Evolutionary conservation across 2,113 vertebrate species (phyloP).

Genomic region (Anser cygnoides): DNA sequence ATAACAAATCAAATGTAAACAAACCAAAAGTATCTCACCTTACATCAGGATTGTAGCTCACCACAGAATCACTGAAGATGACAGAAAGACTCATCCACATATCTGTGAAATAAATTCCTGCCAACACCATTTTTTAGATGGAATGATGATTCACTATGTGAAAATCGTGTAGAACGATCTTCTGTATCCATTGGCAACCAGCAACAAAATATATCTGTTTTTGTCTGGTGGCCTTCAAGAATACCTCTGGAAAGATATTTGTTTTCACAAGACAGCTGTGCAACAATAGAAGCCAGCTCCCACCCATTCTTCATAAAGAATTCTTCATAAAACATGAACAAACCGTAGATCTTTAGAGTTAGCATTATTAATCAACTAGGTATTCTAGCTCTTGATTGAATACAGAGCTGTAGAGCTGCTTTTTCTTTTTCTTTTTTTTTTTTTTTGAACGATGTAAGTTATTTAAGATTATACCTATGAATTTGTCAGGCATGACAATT

Average conservation of each 20-base stretch:
- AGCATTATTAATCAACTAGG: background rate
- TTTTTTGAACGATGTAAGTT: background rate
- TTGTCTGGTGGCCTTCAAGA: slow-evolving; percentile 57
- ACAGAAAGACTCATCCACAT: background rate
- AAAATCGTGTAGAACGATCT: slow-evolving; percentile 13
- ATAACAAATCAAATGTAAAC: too few species aligned
- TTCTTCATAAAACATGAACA: slow-evolving; percentile 14
- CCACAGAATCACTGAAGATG: background rate
- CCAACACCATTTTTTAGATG: slow-evolving; percentile 27
- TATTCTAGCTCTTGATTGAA: background rate
- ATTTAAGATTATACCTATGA: background rate
- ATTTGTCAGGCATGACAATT: background rate
- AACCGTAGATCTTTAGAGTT: slow-evolving; percentile 5
- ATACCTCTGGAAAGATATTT: slow-evolving; percentile 38
- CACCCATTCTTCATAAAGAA: background rate
- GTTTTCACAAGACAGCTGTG: slow-evolving; percentile 31
- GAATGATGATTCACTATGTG: slow-evolving; percentile 39
- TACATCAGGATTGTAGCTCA: background rate
- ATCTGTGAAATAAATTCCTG: background rate
- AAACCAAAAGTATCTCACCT: background rate
- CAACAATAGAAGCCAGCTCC: background rate
- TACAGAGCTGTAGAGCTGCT: background rate
- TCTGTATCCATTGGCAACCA: slow-evolving; percentile 65
- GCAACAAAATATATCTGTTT: slow-evolving; percentile 61
- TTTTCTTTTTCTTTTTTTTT: too few species aligned